Base-by-base conservation (phyloP, 2,797 vertebrate species). In the Taeniopygia guttata region DNA sequence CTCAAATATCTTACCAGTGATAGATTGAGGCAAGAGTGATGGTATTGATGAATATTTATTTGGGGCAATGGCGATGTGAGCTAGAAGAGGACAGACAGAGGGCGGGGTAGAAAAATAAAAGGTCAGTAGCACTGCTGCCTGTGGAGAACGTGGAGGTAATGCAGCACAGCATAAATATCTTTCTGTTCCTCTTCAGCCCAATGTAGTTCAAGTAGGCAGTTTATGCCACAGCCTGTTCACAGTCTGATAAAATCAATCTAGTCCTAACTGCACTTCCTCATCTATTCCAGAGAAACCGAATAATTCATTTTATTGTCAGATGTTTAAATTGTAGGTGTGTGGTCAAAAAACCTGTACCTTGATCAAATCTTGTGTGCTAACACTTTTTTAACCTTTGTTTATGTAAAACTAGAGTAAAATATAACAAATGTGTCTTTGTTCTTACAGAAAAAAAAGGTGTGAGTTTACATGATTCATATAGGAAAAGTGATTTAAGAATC, bases 111-210 rank as follows among this genome's bases (percentile, higher is more conserved):
- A 22, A 87, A 68, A 90, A 77, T n/a, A 52, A 23, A 83, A 58
- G 20, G 27, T 75, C 43, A 40, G 25, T 58, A 64, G 42, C 16
- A 34, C 32, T n/a, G 23, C 6, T 59, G 7, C 52, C 48, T 69
- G 0, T 40, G 43, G 34, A 78, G 22, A 34, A 55, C 0, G 0
- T 1, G 2, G 14, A 55, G 34, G 42, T 42, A 74, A 56, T 20
- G 32, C 29, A 69, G 52, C 56, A 63, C 5, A 10, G 22, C 6
- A 13, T 49, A 64, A 88, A 75, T 2, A 23, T 48, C 60, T 75
- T 85, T 75, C 54, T 81, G 42, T 66, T 90, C 42, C 43, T 84
- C 43, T 86, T 22, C 60, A 76, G 43, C 9, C 51, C 51, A 42
- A 15, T 52, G 27, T 30, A 74, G 30, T 36, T 89, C 42, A 62